phyloP scores from a whole-genome alignment of 2,888 invertebrate genomes.

The Sarcophaga rosellei region DNA sequence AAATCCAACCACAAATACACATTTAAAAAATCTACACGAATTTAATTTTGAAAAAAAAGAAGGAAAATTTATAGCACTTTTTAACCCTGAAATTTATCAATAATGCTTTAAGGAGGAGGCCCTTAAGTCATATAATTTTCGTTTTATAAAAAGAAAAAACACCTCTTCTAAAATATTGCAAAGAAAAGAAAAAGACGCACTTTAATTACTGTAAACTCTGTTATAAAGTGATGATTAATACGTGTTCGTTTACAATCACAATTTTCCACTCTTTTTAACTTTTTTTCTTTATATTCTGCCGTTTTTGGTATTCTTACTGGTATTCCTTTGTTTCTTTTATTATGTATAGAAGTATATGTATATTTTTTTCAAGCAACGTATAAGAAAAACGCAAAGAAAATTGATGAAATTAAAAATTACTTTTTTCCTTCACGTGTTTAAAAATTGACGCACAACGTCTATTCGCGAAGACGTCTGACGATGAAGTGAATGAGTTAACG shows the following conservation, averaged over 20 bases:
- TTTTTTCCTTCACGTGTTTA: conserved; percentile 63
- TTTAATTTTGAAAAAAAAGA: background rate
- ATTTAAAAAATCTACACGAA: background rate
- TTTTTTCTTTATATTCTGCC: conserved; percentile 29
- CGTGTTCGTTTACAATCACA: conserved; percentile 44
- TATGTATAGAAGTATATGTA: background rate
- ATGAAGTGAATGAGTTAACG: conserved; percentile 56
- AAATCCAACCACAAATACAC: no score
- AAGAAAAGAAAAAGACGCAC: conserved; percentile 8
- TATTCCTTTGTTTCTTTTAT: conserved; percentile 4
- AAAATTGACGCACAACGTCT: conserved; percentile 58
- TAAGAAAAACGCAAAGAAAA: conserved; percentile 52
- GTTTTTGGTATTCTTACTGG: conserved; percentile 51
- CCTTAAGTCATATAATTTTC: background rate
- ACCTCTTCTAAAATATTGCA: conserved; percentile 4
- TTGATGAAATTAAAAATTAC: conserved; percentile 38
- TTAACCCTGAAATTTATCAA: conserved; percentile 48
- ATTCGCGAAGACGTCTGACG: conserved; percentile 58
- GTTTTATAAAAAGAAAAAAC: background rate
- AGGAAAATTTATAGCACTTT: background rate
- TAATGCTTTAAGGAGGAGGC: background rate
- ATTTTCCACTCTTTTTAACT: conserved; percentile 44
- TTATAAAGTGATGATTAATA: conserved; percentile 6
- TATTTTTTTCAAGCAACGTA: conserved; percentile 20
- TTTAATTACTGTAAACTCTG: conserved; percentile 19